These are phyloP conservation scores for Apeltes quadracus DNA, from an alignment of 2,113 vertebrate genomes.

Conservation along the genomic window DNA sequence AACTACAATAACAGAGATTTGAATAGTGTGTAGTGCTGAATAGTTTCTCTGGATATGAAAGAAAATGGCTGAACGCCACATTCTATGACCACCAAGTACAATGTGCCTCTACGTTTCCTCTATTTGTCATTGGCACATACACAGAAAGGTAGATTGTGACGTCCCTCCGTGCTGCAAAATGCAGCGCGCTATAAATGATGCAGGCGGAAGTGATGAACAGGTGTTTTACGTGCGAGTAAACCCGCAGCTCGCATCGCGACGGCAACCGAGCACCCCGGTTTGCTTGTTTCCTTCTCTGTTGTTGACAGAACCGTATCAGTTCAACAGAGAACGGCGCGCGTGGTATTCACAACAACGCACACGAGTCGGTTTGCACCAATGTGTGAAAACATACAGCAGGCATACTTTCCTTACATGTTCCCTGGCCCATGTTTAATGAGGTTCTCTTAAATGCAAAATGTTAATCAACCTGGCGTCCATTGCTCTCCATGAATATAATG, in stretches of 20 bases:
- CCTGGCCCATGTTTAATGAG: not conserved
- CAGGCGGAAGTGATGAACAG: constrained; percentile 19
- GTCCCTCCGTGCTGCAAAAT: constrained; percentile 6
- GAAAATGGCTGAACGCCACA: not conserved
- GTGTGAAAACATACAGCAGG: not conserved
- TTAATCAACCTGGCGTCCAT: not conserved
- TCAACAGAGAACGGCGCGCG: not conserved
- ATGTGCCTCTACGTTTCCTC: constrained; percentile 1
- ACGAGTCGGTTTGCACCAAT: not conserved
- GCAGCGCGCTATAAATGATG: constrained; percentile 25
- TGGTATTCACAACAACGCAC: not conserved
- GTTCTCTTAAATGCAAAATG: not conserved
- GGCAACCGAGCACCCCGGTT: not conserved
- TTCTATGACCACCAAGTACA: constrained; percentile 24
- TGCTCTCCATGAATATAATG: not conserved
- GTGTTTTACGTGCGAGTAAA: constrained; percentile 25
- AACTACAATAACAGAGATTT: constrained; percentile 27
- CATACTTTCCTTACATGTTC: not conserved
- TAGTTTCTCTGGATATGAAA: not conserved
- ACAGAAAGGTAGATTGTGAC: constrained; percentile 4
- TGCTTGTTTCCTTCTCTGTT: not conserved
- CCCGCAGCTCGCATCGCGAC: constrained; percentile 7
- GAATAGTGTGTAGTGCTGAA: constrained; percentile 38
- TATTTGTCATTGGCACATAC: constrained; percentile 30
- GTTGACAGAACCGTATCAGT: not conserved